A percentile compares a stretch with the other conserved stretches of the same genome.
These are phyloP conservation scores for Petroica traversi DNA, from an alignment of 2,113 vertebrate species.

Conservation along the genomic window DNA sequence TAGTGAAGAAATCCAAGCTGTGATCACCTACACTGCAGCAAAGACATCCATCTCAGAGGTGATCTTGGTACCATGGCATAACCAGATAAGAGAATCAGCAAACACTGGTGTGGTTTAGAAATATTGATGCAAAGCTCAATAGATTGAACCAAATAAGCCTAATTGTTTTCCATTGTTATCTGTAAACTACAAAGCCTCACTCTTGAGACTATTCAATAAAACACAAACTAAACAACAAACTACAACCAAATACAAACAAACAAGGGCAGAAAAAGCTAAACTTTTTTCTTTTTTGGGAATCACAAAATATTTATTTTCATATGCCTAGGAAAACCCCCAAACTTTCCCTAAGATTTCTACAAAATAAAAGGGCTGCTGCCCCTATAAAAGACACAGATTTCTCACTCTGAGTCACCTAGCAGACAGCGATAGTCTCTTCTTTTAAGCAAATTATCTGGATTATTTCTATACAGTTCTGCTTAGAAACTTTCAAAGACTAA, in stretches of 20 bases:
- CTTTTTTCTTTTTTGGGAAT: neutral
- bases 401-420: neutral
- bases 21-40: neutral
- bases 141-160: neutral
- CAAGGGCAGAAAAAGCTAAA: neutral
- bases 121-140: neutral
- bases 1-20: neutral
- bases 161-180: neutral
- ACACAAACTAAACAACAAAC: neutral
- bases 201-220: neutral
- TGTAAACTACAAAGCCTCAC: neutral
- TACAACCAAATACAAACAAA: neutral
- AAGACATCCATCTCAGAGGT: neutral
- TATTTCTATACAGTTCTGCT: neutral
- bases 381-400: neutral
- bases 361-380: neutral
- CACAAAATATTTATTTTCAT: neutral
- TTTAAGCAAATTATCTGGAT: neutral
- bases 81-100: neutral
- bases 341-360: neutral
- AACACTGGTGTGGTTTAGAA: neutral
- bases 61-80: accelerated
- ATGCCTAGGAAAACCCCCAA: neutral
- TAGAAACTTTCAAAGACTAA: neutral
- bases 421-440: neutral